Evolutionary conservation across 2,888 invertebrate species (phyloP).

Genomic region (Tolmerus cingulatus): DNA sequence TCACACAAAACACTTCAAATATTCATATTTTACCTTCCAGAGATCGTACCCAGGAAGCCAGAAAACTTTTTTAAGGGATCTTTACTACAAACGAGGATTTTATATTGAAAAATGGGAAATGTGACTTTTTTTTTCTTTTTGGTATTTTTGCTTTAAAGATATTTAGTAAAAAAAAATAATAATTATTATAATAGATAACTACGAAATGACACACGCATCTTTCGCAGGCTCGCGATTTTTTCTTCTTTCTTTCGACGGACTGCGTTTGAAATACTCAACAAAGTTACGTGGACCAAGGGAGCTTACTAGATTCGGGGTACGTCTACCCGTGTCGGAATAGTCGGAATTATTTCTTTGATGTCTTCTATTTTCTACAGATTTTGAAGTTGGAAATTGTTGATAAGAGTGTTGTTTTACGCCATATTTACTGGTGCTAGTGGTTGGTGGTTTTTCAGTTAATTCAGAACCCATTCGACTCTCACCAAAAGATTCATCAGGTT

Average conservation of each 20-base stretch:
- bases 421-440: not conserved
- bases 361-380: constrained; percentile 2
- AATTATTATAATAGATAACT: constrained; percentile 43
- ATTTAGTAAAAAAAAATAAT: not conserved
- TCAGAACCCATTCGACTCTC: not conserved
- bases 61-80: constrained; percentile 15
- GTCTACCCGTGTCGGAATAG: not conserved
- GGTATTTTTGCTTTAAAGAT: constrained; percentile 22
- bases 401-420: not conserved
- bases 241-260: constrained; percentile 54
- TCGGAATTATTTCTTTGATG: constrained; percentile 14
- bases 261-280: constrained; percentile 57
- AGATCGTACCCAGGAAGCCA: constrained; percentile 62
- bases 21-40: constrained; percentile 58
- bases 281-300: constrained; percentile 51
- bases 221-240: constrained; percentile 54
- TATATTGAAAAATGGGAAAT: not conserved
- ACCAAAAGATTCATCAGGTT: constrained; percentile 51
- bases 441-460: not conserved
- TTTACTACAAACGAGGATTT: constrained; percentile 4
- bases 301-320: not conserved
- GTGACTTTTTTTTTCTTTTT: not conserved
- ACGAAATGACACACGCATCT: constrained; percentile 61
- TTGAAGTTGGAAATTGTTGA: constrained; percentile 14
- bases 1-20: constrained; percentile 38